phyloP scores from a whole-genome alignment of 2,113 vertebrate species.

The Anas platyrhynchos region DNA sequence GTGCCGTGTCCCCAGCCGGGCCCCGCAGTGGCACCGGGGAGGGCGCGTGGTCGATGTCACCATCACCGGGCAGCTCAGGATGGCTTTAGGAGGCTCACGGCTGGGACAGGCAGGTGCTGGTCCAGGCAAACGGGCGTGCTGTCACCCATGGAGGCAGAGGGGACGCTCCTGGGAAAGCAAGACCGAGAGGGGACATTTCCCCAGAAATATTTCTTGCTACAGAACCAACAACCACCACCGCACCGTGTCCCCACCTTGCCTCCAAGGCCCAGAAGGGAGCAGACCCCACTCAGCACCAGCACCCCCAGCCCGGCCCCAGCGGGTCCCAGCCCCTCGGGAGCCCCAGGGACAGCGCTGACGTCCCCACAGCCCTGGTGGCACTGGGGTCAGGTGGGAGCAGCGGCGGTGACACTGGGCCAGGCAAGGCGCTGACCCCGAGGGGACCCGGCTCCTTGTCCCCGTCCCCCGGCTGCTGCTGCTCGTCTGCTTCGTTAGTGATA shows the following conservation, averaged over 20 bases:
- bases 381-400: neutral
- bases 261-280: neutral
- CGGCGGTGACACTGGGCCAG: neutral
- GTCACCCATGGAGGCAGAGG: neutral
- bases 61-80: fast-evolving
- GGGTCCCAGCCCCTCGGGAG: neutral
- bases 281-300: fast-evolving
- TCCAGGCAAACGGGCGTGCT: fast-evolving
- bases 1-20: fast-evolving
- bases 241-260: fast-evolving
- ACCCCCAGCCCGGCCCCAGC: fast-evolving
- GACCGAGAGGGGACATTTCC: fast-evolving
- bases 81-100: neutral
- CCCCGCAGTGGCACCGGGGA: neutral
- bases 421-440: neutral
- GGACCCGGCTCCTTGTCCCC: slow-evolving; percentile 19
- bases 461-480: slow-evolving; percentile 23
- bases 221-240: fast-evolving
- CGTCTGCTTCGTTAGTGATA: slow-evolving; percentile 75
- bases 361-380: neutral
- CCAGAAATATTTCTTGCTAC: neutral
- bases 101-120: fast-evolving
- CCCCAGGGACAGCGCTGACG: neutral
- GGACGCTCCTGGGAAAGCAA: neutral
- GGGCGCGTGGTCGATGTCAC: neutral